phyloP scores from a whole-genome alignment of 2,113 vertebrate species.

The Daphoenositta chrysoptera region DNA sequence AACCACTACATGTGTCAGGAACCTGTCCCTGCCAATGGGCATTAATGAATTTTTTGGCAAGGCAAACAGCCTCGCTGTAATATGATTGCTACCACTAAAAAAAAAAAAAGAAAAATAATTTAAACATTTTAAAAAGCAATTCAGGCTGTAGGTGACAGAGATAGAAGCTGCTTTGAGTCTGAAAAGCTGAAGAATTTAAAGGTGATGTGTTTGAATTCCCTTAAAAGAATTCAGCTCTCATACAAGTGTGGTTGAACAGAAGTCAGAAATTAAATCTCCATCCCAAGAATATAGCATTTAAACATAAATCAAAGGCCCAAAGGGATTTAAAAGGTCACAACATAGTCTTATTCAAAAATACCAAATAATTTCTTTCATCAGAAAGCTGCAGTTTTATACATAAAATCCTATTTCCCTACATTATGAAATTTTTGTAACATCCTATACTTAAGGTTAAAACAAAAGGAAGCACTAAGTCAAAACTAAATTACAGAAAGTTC shows the following conservation, averaged over 20 bases:
- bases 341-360: neutral
- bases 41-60: neutral
- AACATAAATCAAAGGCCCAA: neutral
- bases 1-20: neutral
- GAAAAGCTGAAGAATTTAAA: neutral
- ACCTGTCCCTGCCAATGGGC: neutral
- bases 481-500: neutral
- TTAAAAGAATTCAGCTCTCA: neutral
- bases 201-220: neutral
- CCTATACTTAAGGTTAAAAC: neutral
- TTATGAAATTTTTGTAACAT: neutral
- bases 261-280: neutral
- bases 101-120: no score
- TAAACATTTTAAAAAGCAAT: neutral
- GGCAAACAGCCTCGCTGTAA: neutral
- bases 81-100: neutral
- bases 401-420: neutral
- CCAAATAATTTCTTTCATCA: neutral
- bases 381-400: neutral
- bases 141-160: neutral
- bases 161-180: neutral
- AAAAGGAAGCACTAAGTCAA: neutral
- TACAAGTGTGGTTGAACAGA: neutral
- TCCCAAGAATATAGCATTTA: neutral
- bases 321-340: neutral